phyloP scores from a whole-genome alignment of 2,113 vertebrate genomes.

The Labeo catla region DNA sequence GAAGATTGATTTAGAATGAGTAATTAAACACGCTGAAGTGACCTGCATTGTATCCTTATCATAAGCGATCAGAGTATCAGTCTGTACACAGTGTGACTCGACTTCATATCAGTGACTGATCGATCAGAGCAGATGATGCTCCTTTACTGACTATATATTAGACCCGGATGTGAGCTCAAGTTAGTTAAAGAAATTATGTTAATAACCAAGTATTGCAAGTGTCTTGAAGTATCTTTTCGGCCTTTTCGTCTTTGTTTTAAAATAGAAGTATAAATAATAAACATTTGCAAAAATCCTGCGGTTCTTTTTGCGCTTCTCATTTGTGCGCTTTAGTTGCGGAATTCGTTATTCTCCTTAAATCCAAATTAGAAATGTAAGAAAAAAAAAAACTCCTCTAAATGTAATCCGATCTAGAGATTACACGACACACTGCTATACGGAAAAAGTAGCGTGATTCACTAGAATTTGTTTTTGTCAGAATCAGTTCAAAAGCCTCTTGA shows the following conservation, averaged over 20 bases:
- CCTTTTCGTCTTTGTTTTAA: background rate
- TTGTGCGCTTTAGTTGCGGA: background rate
- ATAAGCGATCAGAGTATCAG: slow-evolving; percentile 14
- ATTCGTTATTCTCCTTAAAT: background rate
- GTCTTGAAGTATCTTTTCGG: too few species aligned
- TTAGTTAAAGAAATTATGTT: too few species aligned
- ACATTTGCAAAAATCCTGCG: background rate
- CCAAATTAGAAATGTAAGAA: too few species aligned
- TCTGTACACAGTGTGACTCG: background rate
- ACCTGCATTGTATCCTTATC: slow-evolving; percentile 40
- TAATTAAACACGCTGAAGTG: slow-evolving; percentile 11
- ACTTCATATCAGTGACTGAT: slow-evolving; percentile 24
- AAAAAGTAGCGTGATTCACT: background rate
- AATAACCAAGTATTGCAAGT: too few species aligned
- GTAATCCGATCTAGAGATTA: background rate
- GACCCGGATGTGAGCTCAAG: background rate
- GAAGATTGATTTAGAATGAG: slow-evolving; percentile 7
- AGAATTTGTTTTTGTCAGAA: background rate
- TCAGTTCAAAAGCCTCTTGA: background rate
- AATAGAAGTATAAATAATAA: background rate
- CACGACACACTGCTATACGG: background rate
- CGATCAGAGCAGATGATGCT: background rate
- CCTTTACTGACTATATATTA: background rate
- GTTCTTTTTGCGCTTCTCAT: background rate
- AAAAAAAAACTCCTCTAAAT: background rate